Percentiles rank a stretch among this genome's conserved stretches.
Conservation (phyloP, 2,888 invertebrate species). For the Drosophila anomalata region DNA sequence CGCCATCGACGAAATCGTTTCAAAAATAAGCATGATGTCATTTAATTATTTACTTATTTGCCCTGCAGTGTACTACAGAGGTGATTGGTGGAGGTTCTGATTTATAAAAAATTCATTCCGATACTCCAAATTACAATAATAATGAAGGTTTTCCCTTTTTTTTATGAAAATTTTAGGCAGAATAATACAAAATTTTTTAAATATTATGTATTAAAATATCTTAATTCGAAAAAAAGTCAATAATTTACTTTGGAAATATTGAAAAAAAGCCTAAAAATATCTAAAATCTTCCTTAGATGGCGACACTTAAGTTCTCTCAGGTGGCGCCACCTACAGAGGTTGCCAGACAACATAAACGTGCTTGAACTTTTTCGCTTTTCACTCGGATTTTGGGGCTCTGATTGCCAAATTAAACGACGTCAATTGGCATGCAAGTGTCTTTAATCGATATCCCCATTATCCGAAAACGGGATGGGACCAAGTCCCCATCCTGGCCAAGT, state of each 20-base stretch:
- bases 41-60: conserved; percentile 32
- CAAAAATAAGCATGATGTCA: conserved; percentile 68
- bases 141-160: not conserved
- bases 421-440: conserved; percentile 13
- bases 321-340: conserved; percentile 12
- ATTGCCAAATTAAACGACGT: conserved; percentile 29
- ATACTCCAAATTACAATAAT: conserved; percentile 17
- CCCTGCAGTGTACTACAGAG: conserved; percentile 26
- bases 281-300: no score
- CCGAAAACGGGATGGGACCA: conserved; percentile 12
- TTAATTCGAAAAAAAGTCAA: no score
- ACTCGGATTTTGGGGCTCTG: not conserved
- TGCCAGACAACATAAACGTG: conserved; percentile 5
- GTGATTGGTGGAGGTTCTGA: not conserved
- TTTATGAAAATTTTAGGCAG: no score
- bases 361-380: conserved; percentile 6
- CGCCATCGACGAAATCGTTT: conserved; percentile 19
- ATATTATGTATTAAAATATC: no score
- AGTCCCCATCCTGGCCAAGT: conserved; percentile 27
- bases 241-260: no score
- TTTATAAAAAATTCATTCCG: conserved; percentile 22
- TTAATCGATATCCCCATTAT: conserved; percentile 14
- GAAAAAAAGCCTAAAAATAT: no score
- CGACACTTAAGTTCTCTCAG: not conserved
- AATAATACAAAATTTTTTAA: no score